phyloP scores from a whole-genome alignment of 1,140 invertebrate genomes.

The Ceratosolen fusciceps region DNA sequence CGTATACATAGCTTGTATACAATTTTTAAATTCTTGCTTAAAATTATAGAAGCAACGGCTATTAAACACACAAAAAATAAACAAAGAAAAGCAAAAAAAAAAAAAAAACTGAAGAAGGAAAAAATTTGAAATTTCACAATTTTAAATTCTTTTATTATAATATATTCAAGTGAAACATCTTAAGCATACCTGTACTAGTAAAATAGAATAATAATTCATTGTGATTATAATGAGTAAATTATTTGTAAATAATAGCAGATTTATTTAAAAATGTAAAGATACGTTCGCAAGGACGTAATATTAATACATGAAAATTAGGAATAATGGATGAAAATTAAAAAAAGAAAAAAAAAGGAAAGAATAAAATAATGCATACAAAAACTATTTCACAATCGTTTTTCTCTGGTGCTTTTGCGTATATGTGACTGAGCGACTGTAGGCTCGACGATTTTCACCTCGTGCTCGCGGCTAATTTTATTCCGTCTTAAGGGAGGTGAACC shows the following conservation, averaged over 20 bases:
- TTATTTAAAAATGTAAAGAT: not conserved
- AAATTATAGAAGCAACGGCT: not conserved
- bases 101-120: not conserved
- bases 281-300: not conserved
- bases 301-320: not conserved
- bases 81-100: not conserved
- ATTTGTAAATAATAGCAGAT: slow-evolving; percentile 7
- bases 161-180: not conserved
- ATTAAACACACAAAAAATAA: not conserved
- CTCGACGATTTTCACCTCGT: slow-evolving; percentile 23
- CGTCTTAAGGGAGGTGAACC: slow-evolving; percentile 16
- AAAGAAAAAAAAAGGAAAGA: not conserved
- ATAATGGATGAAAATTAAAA: not conserved
- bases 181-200: not conserved
- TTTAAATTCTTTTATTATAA: not conserved
- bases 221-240: slow-evolving; percentile 2
- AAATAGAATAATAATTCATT: not conserved
- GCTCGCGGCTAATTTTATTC: slow-evolving; percentile 20
- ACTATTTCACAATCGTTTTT: slow-evolving; percentile 38
- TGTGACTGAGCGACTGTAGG: slow-evolving; percentile 29
- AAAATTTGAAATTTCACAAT: not conserved
- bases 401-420: slow-evolving; percentile 16
- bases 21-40: not conserved
- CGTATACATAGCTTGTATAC: not conserved
- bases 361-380: not conserved